Base-by-base conservation (phyloP, 2,888 invertebrate species). In the Dynastes maya region DNA sequence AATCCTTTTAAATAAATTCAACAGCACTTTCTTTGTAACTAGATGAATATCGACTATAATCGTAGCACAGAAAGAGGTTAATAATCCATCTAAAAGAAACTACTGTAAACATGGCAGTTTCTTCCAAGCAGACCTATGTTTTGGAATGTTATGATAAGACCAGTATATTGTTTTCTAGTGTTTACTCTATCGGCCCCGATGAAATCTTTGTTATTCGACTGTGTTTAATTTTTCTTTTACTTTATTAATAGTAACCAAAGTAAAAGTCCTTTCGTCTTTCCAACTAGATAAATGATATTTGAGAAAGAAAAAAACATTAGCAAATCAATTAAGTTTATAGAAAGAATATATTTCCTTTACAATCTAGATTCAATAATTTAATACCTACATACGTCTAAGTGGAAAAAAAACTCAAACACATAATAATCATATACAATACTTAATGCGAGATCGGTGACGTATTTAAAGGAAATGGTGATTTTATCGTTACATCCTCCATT, bases 131-230 rank as follows among this genome's bases (percentile, higher is more conserved):
- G 9, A 51, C 68, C 51, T 65, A 65, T 68, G 68, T 68, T 51
- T 13, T 32, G 51, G 68, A 68, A 68, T 68, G 68, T 68, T 68
- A 68, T 68, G 68, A 51, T 68, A 51, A 68, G 40, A 51, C 68
- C 68, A 68, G 27, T 68, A 68, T 68, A 68, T 68, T 68, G 68
- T 68, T 51, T 68, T 68, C 51, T 51, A 40, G 68, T 68, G 68
- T 68, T 68, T 68, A 68, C 51, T 40, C 68, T 68, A 51, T 49
- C 68, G 51, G 68, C 13, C 27, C 51, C 68, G 68, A 40, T 68
- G 68, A 68, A 68, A 68, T 51, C 68, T 68, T 68, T 68, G 68
- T 68, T 68, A 51, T 51, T 22, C 49, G 51, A 29, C 29, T 49
- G 68, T 49, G 68, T 68, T 49, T 68, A 51, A 51, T 51, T 51